phyloP scores from a whole-genome alignment of 1,140 invertebrate genomes.

The Apis dorsata region DNA sequence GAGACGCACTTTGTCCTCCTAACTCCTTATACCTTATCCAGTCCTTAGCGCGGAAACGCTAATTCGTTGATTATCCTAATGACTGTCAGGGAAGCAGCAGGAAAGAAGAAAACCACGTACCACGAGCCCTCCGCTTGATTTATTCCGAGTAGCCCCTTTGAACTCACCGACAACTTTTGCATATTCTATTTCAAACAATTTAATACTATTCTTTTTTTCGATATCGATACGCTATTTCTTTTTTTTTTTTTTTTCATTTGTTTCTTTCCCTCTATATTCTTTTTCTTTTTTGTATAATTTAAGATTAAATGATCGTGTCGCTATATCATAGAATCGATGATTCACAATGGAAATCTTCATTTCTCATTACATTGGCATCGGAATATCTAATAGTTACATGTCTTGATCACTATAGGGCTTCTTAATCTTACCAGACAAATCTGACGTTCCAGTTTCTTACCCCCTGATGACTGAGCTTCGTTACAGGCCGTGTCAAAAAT shows the following conservation, averaged over 20 bases:
- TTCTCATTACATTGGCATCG: slow-evolving; percentile 24
- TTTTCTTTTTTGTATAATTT: not conserved
- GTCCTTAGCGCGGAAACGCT: slow-evolving; percentile 73
- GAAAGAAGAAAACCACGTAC: slow-evolving; percentile 59
- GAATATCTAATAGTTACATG: slow-evolving; percentile 69
- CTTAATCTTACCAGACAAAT: slow-evolving; percentile 74
- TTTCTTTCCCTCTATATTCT: too few species aligned
- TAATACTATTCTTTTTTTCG: not conserved
- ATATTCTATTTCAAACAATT: slow-evolving; percentile 10
- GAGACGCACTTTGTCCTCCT: slow-evolving; percentile 74
- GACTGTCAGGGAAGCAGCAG: slow-evolving; percentile 68
- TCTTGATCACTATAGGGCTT: slow-evolving; percentile 71
- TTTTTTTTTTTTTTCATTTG: too few species aligned
- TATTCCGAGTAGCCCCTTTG: slow-evolving; percentile 59
- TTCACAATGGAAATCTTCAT: slow-evolving; percentile 35
- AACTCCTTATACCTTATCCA: slow-evolving; percentile 74
- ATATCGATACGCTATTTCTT: slow-evolving; percentile 8
- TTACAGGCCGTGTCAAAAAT: not conserved
- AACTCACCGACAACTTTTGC: slow-evolving; percentile 36
- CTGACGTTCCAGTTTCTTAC: slow-evolving; percentile 70
- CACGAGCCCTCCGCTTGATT: slow-evolving; percentile 45
- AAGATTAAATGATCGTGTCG: slow-evolving; percentile 2
- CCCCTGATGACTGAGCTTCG: not conserved
- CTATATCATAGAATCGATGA: not conserved
- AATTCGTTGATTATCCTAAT: slow-evolving; percentile 76